These are phyloP conservation scores for Cataglyphis albicans DNA, from an alignment of 2,888 invertebrate genomes.

Conservation along the genomic window DNA sequence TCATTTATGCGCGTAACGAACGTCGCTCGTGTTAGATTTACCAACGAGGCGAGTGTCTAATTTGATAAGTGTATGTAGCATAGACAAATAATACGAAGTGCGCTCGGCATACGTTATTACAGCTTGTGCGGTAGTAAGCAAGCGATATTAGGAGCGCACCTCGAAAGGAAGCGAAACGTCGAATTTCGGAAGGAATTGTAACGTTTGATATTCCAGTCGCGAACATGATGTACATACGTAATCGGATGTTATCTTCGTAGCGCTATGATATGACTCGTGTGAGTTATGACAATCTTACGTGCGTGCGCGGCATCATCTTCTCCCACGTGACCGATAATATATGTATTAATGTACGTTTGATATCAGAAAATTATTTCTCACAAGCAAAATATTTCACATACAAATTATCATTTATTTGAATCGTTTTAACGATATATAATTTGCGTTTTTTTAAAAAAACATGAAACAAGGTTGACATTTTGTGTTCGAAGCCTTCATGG, in stretches of 20 bases:
- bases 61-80: conserved; percentile 52
- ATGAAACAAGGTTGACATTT: not conserved
- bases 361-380: not conserved
- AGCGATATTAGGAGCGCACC: conserved; percentile 22
- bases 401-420: not conserved
- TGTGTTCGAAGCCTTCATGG: not conserved
- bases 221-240: conserved; percentile 45
- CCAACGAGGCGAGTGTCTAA: conserved; percentile 36
- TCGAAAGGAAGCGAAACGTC: conserved; percentile 34
- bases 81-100: conserved; percentile 48
- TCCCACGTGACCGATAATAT: not conserved
- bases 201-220: conserved; percentile 47
- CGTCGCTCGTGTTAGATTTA: conserved; percentile 46
- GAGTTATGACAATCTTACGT: conserved; percentile 52
- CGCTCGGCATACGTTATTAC: conserved; percentile 53
- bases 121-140: conserved; percentile 32
- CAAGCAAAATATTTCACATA: not conserved
- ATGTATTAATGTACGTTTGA: not conserved
- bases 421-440: not conserved
- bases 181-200: conserved; percentile 57
- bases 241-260: conserved; percentile 36
- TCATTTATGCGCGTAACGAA: conserved; percentile 49
- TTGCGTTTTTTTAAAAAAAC: no score
- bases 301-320: conserved; percentile 17
- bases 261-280: conserved; percentile 40